Base-by-base conservation (phyloP, 2,797 vertebrate species). In the Sebastiscus tertius region DNA sequence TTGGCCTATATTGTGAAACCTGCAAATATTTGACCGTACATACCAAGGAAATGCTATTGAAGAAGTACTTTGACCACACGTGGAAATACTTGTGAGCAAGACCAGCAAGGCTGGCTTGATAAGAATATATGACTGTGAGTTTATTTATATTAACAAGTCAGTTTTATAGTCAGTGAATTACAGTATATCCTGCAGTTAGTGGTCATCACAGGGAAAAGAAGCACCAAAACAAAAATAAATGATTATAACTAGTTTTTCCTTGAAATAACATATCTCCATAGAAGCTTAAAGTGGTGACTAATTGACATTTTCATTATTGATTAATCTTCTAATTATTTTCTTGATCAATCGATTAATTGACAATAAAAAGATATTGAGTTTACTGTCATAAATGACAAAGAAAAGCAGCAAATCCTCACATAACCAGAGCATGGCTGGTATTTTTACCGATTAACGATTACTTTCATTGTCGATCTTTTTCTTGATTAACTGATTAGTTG, bases 11-110 rank as follows among this genome's bases (percentile, higher is more conserved):
- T 75, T 68, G 64, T 85, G 75, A 88, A 88, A 79, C 49, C 33
- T 75, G 79, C 39, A 82, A 87, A 83, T 72, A 82, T 75, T 80
- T 87, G 63, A 79, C 39, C 34, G 56, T 29, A 70, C 49, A 77
- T 68, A n/a, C 58, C 1, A 3, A 33, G 18, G 49, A 67, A 75
- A 64, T 14, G 42, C 29, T 72, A 27, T 75, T 62, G 13, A 36
- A 77, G 58, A 79, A n/a, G 82, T 49, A 88, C 79, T 90, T 87
- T 84, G 77, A 80, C 64, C 81, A 59, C 61, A 69, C 1, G 4
- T 18, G 3, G 26, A 1, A 46, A 56, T 16, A 36, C 12, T 59
- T 70, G 13, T 18, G 13, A 69, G 27, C 10, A 14, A 54, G 2
- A 74, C 22, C 0, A 0, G 10, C 46, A 59, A 49, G 46, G 4